Percentiles rank a stretch among this genome's conserved stretches.
These are phyloP conservation scores for Ascaphus truei DNA, from an alignment of 2,113 vertebrate species.

Conservation along the genomic window DNA sequence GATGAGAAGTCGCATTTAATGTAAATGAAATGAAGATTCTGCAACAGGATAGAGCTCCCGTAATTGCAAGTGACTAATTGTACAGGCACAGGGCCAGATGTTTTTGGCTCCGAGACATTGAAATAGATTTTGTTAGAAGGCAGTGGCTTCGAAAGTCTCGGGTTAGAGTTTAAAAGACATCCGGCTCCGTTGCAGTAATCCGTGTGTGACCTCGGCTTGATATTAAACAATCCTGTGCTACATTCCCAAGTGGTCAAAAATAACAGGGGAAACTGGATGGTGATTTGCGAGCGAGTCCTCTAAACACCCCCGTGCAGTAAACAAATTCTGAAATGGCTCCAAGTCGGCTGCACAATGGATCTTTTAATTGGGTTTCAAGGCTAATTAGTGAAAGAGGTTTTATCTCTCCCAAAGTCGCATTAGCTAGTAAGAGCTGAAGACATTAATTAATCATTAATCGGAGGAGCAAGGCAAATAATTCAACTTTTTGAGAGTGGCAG, in stretches of 20 bases:
- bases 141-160: background rate
- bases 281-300: background rate
- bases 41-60: conserved; percentile 11
- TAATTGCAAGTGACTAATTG: conserved; percentile 35
- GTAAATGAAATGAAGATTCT: conserved; percentile 30
- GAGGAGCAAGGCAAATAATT: conserved; percentile 30
- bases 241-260: background rate
- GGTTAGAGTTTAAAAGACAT: background rate
- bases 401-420: conserved; percentile 31
- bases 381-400: conserved; percentile 36
- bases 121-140: conserved; percentile 20
- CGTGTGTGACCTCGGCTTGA: background rate
- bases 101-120: background rate
- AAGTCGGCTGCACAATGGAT: conserved; percentile 27
- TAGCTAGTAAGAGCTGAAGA: conserved; percentile 30
- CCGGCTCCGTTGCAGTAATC: background rate
- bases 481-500: conserved; percentile 17
- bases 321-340: conserved; percentile 31
- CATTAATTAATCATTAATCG: conserved; percentile 38
- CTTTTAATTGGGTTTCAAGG: conserved; percentile 37
- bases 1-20: conserved; percentile 28
- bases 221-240: background rate
- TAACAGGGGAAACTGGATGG: background rate
- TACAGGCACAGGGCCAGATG: conserved; percentile 13
- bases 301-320: conserved; percentile 3